Evolutionary conservation across 2,797 vertebrate species (phyloP).

Genomic region (Smutsia temminckii): DNA sequence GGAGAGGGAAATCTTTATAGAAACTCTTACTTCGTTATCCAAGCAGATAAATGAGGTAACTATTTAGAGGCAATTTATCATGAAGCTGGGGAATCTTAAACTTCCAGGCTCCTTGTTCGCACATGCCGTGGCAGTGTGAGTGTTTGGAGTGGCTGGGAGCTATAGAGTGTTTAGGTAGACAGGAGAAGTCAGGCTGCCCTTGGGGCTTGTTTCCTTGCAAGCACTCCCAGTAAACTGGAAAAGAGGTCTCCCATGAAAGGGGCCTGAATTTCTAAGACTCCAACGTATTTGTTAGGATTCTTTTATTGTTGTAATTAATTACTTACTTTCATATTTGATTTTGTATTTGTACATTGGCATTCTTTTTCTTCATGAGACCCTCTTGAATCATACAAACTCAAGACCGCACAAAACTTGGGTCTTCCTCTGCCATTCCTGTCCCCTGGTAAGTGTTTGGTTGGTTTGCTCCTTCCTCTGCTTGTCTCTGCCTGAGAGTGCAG

Average conservation of each 20-base stretch:
- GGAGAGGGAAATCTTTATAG: background rate
- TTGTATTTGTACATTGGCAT: background rate
- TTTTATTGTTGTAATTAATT: background rate
- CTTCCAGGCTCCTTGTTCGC: background rate
- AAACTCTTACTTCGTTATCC: background rate
- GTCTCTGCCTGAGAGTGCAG: background rate
- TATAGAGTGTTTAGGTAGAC: background rate
- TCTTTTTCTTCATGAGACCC: background rate
- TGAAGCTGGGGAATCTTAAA: background rate
- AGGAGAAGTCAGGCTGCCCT: background rate
- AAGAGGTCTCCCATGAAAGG: background rate
- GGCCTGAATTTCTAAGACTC: background rate
- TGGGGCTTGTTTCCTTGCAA: background rate
- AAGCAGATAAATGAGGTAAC: background rate
- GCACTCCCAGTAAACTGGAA: background rate
- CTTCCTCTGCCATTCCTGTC: background rate
- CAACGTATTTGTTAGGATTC: background rate
- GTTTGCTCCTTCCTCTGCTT: background rate
- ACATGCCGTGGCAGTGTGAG: too few relatives aligned
- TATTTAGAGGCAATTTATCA: background rate
- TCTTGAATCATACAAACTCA: background rate
- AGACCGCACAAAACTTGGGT: background rate
- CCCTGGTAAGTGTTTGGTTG: background rate
- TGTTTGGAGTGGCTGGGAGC: background rate
- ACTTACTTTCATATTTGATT: background rate